These are phyloP conservation scores for Tachysurus fulvidraco DNA, from an alignment of 2,113 vertebrate species.

Conservation along the genomic window DNA sequence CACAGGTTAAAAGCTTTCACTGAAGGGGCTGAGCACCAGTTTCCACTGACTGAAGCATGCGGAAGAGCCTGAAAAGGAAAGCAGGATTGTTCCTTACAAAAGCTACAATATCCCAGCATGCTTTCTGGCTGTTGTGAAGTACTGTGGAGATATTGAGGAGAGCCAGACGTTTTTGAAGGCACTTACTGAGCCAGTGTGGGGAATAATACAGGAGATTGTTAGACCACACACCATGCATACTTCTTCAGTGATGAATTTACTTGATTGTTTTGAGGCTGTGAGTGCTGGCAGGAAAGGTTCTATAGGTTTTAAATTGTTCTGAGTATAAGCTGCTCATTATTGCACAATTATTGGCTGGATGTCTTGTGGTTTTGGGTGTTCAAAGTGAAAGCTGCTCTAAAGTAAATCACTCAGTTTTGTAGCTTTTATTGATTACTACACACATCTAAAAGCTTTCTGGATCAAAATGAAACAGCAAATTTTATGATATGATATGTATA, in stretches of 20 bases:
- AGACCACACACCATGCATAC: slow-evolving; percentile 33
- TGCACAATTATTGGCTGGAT: slow-evolving; percentile 11
- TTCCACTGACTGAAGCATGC: slow-evolving; percentile 39
- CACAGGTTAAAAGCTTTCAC: slow-evolving; percentile 65
- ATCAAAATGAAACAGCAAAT: not conserved
- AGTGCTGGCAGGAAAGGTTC: slow-evolving; percentile 18
- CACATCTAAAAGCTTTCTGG: not conserved
- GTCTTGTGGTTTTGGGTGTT: not conserved
- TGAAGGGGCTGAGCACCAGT: slow-evolving; percentile 44
- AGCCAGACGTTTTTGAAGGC: slow-evolving; percentile 46
- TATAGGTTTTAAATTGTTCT: slow-evolving; percentile 18
- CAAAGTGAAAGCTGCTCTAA: slow-evolving; percentile 3
- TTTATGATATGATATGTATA: not conserved
- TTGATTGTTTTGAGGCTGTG: slow-evolving; percentile 22
- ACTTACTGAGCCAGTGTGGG: slow-evolving; percentile 18
- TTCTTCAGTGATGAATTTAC: slow-evolving; percentile 22
- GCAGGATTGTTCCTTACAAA: slow-evolving; percentile 37
- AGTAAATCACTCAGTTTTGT: not conserved
- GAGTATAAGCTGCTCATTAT: slow-evolving; percentile 28
- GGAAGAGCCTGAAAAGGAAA: slow-evolving; percentile 36
- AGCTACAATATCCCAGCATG: slow-evolving; percentile 59
- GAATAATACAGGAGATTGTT: slow-evolving; percentile 8
- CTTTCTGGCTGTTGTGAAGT: slow-evolving; percentile 49
- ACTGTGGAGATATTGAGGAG: slow-evolving; percentile 36
- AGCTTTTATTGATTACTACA: not conserved